Base-by-base conservation (phyloP, 2,888 invertebrate species). In the Drosophila prostipennis region DNA sequence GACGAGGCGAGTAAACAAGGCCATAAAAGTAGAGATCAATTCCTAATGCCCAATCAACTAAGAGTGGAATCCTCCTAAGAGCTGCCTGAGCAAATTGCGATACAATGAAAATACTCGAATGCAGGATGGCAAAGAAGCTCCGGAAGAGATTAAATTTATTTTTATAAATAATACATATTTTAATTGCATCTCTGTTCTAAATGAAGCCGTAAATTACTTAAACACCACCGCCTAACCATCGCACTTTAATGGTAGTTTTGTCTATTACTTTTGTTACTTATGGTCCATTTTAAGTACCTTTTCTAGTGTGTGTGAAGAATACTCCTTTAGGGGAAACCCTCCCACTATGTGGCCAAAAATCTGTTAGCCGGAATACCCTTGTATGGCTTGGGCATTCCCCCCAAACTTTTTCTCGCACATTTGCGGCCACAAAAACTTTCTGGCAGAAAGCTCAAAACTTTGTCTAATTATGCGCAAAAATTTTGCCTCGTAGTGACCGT, bases 41-140 rank as follows among this genome's bases (percentile, higher is more conserved):
- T 82, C 83, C 86, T 70, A 77, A 83, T 77, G 80, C 84, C 83
- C 80, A 82, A 83, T 86, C 80, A 86, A 77, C 86, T 83, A 75
- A 77, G 77, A 78, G 72, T 45, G 65, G 57, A 54, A 65, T 65
- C 40, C 57, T 45, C 37, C 49, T 37, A 65, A 64, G 63, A 71
- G 63, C 72, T 54, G 2, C n/a, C 71, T 29, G n/a, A 40, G 55
- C 29, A 71, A 71, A 71, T 71, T 71, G 70, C 45, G 54, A 63
- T 63, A 71, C 63, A 71, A 65, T 54, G 54, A 54, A 53, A 40
- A 26, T 37, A 16, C 32, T 52, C 52, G 14, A 19, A 32, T 42
- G 6, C 7, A 1, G 5, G 11, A 13, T 32, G 45, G n/a, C n/a
- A 3, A 26, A 29, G n/a, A 14, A 40, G 29, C 29, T 29, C 2